phyloP scores from a whole-genome alignment of 2,113 vertebrate genomes.

The Cyprinus carpio region DNA sequence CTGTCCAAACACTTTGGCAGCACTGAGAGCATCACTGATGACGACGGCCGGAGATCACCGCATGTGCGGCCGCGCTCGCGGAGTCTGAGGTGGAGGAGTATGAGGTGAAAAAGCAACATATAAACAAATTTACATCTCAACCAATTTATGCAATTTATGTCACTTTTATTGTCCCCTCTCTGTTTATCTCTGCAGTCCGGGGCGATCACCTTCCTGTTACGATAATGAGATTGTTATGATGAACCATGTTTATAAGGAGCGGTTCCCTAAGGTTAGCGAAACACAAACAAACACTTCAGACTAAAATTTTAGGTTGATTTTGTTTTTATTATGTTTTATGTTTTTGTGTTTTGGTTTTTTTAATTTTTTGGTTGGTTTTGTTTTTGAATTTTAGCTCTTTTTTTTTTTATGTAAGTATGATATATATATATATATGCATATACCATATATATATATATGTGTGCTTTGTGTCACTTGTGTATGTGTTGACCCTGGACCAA shows the following conservation, averaged over 20 bases:
- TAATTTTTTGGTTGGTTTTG: too few relatives aligned
- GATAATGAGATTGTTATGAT: constrained; percentile 97
- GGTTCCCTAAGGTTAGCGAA: constrained; percentile 89
- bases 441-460: too few relatives aligned
- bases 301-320: too few relatives aligned
- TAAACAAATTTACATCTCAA: too few relatives aligned
- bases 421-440: too few relatives aligned
- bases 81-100: constrained; percentile 55
- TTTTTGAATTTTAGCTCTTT: too few relatives aligned
- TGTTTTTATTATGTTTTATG: too few relatives aligned
- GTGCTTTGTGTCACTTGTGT: too few relatives aligned
- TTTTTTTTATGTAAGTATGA: too few relatives aligned
- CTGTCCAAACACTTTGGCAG: constrained; percentile 60
- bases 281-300: constrained; percentile 49
- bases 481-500: too few relatives aligned
- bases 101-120: too few relatives aligned
- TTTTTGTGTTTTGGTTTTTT: too few relatives aligned
- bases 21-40: constrained; percentile 57
- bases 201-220: constrained; percentile 64
- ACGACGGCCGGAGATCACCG: constrained; percentile 54
- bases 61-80: constrained; percentile 51
- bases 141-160: neutral
- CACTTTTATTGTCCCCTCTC: constrained; percentile 31
- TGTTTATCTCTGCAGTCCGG: constrained; percentile 27
- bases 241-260: constrained; percentile 95